Evolutionary conservation across 2,888 invertebrate genomes (phyloP), one percentile per base, ranked within the genome.

Genomic region (Frankliniella fusca): DNA sequence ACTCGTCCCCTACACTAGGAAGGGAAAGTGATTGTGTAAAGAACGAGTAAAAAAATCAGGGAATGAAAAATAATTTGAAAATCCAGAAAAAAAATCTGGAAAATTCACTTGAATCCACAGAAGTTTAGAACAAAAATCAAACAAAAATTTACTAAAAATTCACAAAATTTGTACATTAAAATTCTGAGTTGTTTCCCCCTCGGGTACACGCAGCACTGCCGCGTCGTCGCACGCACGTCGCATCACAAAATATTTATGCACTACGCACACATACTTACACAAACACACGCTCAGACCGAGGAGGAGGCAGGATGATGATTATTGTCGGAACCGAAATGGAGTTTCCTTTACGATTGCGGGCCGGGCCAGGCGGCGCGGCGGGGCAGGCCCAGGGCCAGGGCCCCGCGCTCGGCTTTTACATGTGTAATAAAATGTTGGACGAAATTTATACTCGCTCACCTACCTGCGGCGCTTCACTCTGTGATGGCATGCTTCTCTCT

Each of bases 371-470:
- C 15, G 11, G 61, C 3, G 61, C 61, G 11, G 61, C 38, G 38
- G 38, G 38, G 38, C 38, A 38, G 38, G 38, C 61, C 15, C 61
- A 11, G 15, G 18, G 70, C 15, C 61, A 11, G 15, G 18, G 70
- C 70, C 23, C 27, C 70, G 20, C 27, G 27, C 70, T 12, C 54
- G 12, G 54, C 27, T 23, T 27, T 76, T 76, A 76, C 70, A 76
- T 76, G 70, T 76, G 70, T 76, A 76, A 76, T 76, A 76, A 76
- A 76, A 76, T 76, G 70, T 76, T 76, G 70, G 27, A 76, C 70
- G 27, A 76, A 76, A 76, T 76, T 76, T 76, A 76, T 76, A 76
- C 70, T 76, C 54, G 15, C 54, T 54, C 70, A 76, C 70, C 70
- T 76, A 11, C 70, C 70, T 76, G 9, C 27, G 27, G 23, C 7